Base-by-base conservation (phyloP, 2,113 vertebrate genomes). In the Gadus chalcogrammus region DNA sequence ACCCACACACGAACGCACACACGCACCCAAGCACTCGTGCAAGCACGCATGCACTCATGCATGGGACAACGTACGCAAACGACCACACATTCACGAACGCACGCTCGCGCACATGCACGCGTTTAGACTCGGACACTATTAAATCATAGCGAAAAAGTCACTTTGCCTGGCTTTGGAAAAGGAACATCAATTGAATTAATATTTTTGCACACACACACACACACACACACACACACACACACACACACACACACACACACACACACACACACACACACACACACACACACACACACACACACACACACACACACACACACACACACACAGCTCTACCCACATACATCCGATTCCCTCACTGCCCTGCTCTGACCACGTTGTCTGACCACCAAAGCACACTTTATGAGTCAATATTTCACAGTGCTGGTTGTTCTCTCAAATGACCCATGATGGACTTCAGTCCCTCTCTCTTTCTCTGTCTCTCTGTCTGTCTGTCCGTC, bases 351-450 rank as follows among this genome's bases (percentile, higher is more conserved):
- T 5, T 48, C 42, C 42, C 42, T 48, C 42, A 48, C 42, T 13
- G 0, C 42, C 42, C 42, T 48, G 42, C 8, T 48, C 42, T 11
- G 6, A 48, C 42, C 42, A 12, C 11, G 7, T 11, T 48, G 5
- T 9, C 42, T 48, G 42, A 48, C 42, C 9, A 61, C 16, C 52
- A 48, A 31, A 55, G 48, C 70, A 65, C 67, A 65, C 53, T 71
- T 72, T 28, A 70, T 55, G 61, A 60, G 27, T n/a, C 28, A 60
- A 55, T 75, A 53, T 64, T 64, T 73, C 61, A 48, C 42, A 12
- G 42, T 68, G 74, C 75, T 74, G 71, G 70, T 73, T 82, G 69
- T 81, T 66, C 77, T 84, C 85, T 84, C 77, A 77, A 79, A 79
- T 81, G 83, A 84, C 80, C 67, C 75, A 78, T 74, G 82, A 80